Percentiles rank a stretch among this genome's conserved stretches.
Evolutionary conservation across 2,797 vertebrate species (phyloP).

Genomic region (Propithecus deckenii): DNA sequence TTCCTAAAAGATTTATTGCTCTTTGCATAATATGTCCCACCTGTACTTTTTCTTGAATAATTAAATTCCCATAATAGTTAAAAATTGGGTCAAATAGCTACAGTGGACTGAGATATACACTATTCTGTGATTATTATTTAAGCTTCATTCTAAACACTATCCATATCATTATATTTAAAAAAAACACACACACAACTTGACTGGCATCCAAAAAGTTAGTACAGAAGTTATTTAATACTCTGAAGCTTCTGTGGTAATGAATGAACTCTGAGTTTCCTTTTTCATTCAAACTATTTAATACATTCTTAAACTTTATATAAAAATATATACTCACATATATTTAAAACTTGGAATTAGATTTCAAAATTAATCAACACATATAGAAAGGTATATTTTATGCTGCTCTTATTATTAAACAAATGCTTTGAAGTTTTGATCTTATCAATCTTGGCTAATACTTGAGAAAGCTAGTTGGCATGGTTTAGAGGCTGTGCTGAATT

Average conservation of each 20-base stretch:
- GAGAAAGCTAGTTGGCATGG: background rate
- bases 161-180: slow-evolving; percentile 37
- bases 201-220: slow-evolving; percentile 34
- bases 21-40: background rate
- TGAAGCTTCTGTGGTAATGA: background rate
- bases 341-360: slow-evolving; percentile 33
- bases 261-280: slow-evolving; percentile 41
- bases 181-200: slow-evolving; percentile 51
- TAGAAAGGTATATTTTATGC: background rate
- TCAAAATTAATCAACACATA: background rate
- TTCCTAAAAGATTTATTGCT: slow-evolving; percentile 8
- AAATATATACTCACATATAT: background rate
- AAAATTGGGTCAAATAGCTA: slow-evolving; percentile 33
- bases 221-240: slow-evolving; percentile 45
- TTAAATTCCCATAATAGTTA: slow-evolving; percentile 51
- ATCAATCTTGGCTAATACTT: background rate
- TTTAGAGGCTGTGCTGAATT: background rate
- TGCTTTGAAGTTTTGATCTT: slow-evolving; percentile 9
- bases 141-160: background rate
- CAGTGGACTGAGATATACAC: background rate
- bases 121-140: slow-evolving; percentile 67
- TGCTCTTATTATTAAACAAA: background rate
- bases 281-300: slow-evolving; percentile 33
- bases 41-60: slow-evolving; percentile 47
- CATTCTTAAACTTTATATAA: background rate